Base-by-base conservation (phyloP, 2,113 vertebrate species). In the Nycticryphes semicollaris region DNA sequence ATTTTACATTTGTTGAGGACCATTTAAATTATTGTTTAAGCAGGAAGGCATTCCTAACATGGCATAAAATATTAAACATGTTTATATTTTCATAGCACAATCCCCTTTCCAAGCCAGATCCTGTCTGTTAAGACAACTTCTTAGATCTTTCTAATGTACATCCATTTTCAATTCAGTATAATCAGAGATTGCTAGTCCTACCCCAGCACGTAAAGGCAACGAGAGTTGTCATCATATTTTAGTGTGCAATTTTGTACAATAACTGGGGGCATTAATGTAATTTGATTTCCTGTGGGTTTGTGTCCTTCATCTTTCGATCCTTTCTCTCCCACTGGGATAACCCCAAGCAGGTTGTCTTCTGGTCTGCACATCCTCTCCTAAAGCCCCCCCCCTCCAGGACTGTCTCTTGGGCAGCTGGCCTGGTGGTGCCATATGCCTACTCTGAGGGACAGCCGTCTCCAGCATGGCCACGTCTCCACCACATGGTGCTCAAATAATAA, bases 191-290 rank as follows among this genome's bases (percentile, higher is more conserved):
- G 39, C 50, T 9, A 30, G 39, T 31, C 53, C 43, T 56, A 21
- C 7, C 47, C n/a, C 15, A 64, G 37, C 43, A n/a, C 0, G 1
- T 0, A 48, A 27, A 66, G 16, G 50, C 15, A 53, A 63, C 2
- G 10, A 70, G 45, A 20, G 50, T 22, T 17, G 4, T n/a, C 24
- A 25, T 33, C 19, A 5, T 20, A 50, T 13, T 56, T 54, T 28
- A 33, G 45, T 11, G 39, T 41, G 56, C 28, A 25, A 53, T 59
- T 43, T 45, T 56, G 63, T 35, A 50, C 28, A 28, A 10, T 17
- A 60, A 57, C 9, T 0, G 4, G 21, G 45, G 18, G 27, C 62
- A 45, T 35, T 33, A 16, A 67, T 24, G 12, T 24, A 9, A 66
- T 90, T 67, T 84, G 39, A 84, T 80, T 70, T 74, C 50, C 50